Base-by-base conservation (phyloP, 1,140 invertebrate species). In the Tetraneura akinire region DNA sequence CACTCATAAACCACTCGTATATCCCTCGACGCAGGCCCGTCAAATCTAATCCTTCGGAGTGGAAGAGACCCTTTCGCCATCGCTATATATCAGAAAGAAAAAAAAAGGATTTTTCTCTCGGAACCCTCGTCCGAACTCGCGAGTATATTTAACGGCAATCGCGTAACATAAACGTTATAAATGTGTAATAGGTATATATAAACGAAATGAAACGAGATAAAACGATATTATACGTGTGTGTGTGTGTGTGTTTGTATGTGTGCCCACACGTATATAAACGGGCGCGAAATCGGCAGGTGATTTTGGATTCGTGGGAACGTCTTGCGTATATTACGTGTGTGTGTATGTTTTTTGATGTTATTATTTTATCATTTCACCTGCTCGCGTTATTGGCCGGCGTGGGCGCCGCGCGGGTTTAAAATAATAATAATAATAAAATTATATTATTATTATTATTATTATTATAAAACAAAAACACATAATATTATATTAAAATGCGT, bases 361-460 rank as follows among this genome's bases (percentile, higher is more conserved):
- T 70, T 70, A 70, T 70, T 70, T 70, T 70, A 70, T 70, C 66
- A 70, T 70, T 70, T 21, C 66, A 70, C 66, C 66, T 70, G 66
- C 66, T 26, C 66, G 66, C 66, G 23, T 70, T 70, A 70, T 70
- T 70, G 23, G 66, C 66, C 45, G 45, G 66, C 45, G 45, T 70
- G 66, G 66, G 66, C 66, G 66, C 66, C 66, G 3, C 32, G 32
- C 32, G 42, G 42, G 21, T 16, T 49, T 29, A 47, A 70, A 70
- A 70, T 66, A 70, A 70, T 70, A 45, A 47, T 70, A 70, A 45
- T 23, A 45, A 64, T n/a, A 18, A 4, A 64, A n/a, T n/a, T n/a
- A n/a, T n/a, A n/a, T n/a, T n/a, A n/a, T n/a, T n/a, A n/a, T n/a
- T n/a, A n/a, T n/a, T n/a, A n/a, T n/a, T n/a, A n/a, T n/a, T n/a